Evolutionary conservation across 2,888 invertebrate species (phyloP).

Genomic region (Caenorhabditis doughertyi): DNA sequence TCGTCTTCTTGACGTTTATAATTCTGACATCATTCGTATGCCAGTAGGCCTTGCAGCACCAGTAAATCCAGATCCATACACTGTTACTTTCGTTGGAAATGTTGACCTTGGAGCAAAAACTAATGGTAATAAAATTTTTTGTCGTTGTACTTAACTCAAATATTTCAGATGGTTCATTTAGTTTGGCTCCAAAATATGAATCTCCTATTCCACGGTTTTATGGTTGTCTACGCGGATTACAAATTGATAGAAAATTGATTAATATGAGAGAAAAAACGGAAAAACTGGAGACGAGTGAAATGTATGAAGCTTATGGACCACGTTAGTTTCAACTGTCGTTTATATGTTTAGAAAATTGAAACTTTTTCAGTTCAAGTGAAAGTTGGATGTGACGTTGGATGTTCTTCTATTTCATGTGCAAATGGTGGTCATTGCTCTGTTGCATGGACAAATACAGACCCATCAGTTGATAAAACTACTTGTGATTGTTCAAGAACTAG

Average conservation of each 20-base stretch:
- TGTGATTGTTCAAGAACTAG: conserved; percentile 79
- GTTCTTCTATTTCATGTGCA: conserved; percentile 72
- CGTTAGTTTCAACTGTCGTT: not conserved
- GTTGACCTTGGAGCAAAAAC: conserved; percentile 42
- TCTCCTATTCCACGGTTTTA: conserved; percentile 73
- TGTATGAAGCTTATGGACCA: conserved; percentile 40
- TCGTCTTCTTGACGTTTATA: conserved; percentile 41
- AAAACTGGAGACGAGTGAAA: conserved; percentile 33
- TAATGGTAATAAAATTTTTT: conserved; percentile 23
- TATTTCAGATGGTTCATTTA: conserved; percentile 52
- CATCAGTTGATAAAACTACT: conserved; percentile 66
- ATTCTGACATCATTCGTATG: conserved; percentile 52
- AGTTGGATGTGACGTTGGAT: conserved; percentile 75
- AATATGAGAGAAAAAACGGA: conserved; percentile 57
- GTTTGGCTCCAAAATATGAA: conserved; percentile 68
- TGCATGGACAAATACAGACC: conserved; percentile 76
- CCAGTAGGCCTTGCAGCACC: conserved; percentile 47
- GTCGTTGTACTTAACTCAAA: not conserved
- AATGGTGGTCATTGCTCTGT: conserved; percentile 80
- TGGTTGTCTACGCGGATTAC: conserved; percentile 78
- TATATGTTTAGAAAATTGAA: not conserved
- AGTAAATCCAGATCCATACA: conserved; percentile 52
- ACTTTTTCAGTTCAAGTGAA: conserved; percentile 69
- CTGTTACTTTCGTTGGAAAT: conserved; percentile 49
- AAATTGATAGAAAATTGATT: conserved; percentile 61